These are phyloP conservation scores for Nasonia oneida DNA, from an alignment of 2,888 invertebrate species.

Conservation along the genomic window DNA sequence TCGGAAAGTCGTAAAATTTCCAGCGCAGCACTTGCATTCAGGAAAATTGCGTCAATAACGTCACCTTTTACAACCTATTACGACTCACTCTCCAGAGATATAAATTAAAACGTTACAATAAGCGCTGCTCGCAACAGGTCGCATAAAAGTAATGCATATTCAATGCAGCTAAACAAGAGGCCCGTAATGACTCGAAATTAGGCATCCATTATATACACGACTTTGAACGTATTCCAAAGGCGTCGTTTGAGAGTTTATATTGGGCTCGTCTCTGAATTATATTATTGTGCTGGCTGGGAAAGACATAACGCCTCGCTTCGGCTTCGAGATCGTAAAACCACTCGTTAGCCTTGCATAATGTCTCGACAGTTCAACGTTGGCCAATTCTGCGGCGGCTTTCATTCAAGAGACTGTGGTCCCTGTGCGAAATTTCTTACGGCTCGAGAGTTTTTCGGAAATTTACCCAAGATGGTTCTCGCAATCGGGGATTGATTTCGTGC, in stretches of 20 bases:
- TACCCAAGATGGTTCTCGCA: background rate
- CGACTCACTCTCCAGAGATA: background rate
- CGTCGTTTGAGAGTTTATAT: background rate
- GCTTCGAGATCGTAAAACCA: slow-evolving; percentile 65
- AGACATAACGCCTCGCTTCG: slow-evolving; percentile 64
- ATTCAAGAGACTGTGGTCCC: slow-evolving; percentile 26
- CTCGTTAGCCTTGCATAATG: slow-evolving; percentile 63
- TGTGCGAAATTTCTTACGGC: slow-evolving; percentile 50
- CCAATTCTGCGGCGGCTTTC: slow-evolving; percentile 46
- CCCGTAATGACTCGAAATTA: slow-evolving; percentile 30
- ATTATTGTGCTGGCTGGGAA: slow-evolving; percentile 65
- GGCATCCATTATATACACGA: slow-evolving; percentile 27
- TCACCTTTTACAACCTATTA: background rate
- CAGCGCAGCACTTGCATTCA: background rate
- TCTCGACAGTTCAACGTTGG: slow-evolving; percentile 45
- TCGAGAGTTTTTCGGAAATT: background rate
- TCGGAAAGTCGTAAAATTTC: background rate
- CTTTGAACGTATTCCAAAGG: background rate
- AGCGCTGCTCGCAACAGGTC: background rate
- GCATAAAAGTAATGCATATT: slow-evolving; percentile 21
- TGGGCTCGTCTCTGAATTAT: slow-evolving; percentile 18
- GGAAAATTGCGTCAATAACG: slow-evolving; percentile 19
- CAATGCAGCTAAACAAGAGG: background rate
- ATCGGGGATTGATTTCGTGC: background rate
- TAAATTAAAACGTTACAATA: slow-evolving; percentile 34